Percentiles rank a stretch among this genome's conserved stretches.
Conservation (phyloP, 2,113 vertebrate species). For the Tragulus kanchil region DNA sequence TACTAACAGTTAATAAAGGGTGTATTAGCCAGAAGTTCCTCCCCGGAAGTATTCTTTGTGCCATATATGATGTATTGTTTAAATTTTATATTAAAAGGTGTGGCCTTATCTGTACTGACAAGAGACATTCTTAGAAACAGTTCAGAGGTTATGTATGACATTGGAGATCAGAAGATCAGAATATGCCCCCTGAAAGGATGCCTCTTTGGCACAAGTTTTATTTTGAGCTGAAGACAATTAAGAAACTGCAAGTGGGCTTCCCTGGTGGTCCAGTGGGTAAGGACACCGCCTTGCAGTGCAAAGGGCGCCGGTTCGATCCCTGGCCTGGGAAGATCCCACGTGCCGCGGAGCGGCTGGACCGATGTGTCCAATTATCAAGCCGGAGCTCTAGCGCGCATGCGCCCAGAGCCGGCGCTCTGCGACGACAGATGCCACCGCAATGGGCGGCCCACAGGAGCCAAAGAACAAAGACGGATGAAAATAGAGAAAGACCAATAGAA, state of each 20-base stretch:
- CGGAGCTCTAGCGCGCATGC: no score
- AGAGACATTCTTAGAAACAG: not conserved
- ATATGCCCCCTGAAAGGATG: not conserved
- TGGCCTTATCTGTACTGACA: not conserved
- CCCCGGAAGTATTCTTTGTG: not conserved
- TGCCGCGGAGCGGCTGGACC: no score
- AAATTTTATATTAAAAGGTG: not conserved
- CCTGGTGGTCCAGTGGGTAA: no score
- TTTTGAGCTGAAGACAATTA: conserved; percentile 49
- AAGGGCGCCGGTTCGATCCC: no score
- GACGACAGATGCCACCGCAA: no score
- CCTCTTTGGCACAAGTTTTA: not conserved
- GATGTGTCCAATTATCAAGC: no score
- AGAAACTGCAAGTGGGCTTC: not conserved
- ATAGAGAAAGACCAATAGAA: no score
- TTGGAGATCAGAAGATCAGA: not conserved
- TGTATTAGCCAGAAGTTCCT: not conserved
- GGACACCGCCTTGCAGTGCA: no score
- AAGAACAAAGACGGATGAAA: no score
- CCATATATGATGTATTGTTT: not conserved
- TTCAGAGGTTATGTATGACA: not conserved
- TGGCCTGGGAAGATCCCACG: no score
- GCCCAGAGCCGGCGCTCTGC: no score
- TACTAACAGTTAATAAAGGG: not conserved
- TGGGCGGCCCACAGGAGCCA: no score